These are phyloP conservation scores for Brienomyrus brachyistius DNA, from an alignment of 2,113 vertebrate species.

Conservation along the genomic window DNA sequence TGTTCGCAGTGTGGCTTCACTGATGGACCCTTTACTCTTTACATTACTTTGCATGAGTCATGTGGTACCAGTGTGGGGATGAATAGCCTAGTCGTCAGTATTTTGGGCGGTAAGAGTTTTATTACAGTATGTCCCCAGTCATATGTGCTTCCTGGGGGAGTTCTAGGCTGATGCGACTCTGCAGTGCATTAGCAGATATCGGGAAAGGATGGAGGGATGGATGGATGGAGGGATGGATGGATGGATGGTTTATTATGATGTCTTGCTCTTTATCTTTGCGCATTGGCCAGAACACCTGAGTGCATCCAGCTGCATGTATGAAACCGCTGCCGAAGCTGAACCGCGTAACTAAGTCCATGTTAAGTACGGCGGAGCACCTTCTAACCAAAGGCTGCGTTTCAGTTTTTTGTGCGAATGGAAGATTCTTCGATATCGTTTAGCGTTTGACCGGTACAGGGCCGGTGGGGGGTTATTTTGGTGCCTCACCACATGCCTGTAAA, in stretches of 20 bases:
- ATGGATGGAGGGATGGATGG: neutral
- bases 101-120: neutral
- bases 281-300: neutral
- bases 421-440: neutral
- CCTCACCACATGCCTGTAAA: neutral
- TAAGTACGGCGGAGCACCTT: neutral
- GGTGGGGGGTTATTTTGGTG: neutral
- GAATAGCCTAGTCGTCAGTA: neutral
- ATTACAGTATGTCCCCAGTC: neutral
- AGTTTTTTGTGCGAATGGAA: neutral
- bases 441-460: neutral
- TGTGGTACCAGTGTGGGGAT: neutral
- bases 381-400: neutral
- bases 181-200: neutral
- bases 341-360: neutral
- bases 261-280: neutral
- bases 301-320: neutral
- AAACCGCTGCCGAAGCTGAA: neutral
- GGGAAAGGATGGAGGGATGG: neutral
- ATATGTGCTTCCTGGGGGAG: neutral
- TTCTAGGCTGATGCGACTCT: neutral
- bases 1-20: neutral
- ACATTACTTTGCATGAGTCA: neutral
- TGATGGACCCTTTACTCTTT: neutral
- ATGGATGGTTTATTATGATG: neutral